Conservation (phyloP, 2,113 vertebrate species). For the Macrotus californicus region DNA sequence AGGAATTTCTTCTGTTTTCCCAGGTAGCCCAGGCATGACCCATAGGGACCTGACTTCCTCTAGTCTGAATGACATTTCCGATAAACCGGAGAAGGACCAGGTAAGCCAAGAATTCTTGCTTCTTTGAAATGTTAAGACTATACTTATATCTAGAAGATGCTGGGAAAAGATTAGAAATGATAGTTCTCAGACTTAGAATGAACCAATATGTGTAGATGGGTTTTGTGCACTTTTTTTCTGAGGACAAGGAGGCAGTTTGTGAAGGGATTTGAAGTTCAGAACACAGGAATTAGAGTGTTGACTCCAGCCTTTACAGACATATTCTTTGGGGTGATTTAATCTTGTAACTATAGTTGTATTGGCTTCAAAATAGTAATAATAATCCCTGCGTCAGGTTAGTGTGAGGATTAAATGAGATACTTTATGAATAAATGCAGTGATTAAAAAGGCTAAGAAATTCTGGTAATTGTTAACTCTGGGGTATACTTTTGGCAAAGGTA, state of each 20-base stretch:
- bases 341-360: neutral
- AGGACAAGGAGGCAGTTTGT: neutral
- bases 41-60: slow-evolving; percentile 91
- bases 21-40: slow-evolving; percentile 91
- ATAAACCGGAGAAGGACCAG: slow-evolving; percentile 98
- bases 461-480: neutral
- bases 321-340: neutral
- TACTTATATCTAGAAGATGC: neutral
- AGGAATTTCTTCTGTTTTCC: slow-evolving; percentile 57
- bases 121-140: neutral
- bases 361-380: neutral
- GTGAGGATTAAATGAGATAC: neutral
- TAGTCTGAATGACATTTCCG: slow-evolving; percentile 96
- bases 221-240: neutral
- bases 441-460: neutral
- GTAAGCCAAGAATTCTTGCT: slow-evolving; percentile 77
- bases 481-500: neutral
- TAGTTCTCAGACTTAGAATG: neutral
- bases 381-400: neutral
- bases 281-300: neutral
- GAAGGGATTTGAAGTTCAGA: neutral
- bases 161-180: neutral
- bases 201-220: neutral
- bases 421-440: neutral
- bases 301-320: neutral